These are phyloP conservation scores for Argynnis bischoffii DNA, from an alignment of 2,888 invertebrate genomes.

Conservation along the genomic window DNA sequence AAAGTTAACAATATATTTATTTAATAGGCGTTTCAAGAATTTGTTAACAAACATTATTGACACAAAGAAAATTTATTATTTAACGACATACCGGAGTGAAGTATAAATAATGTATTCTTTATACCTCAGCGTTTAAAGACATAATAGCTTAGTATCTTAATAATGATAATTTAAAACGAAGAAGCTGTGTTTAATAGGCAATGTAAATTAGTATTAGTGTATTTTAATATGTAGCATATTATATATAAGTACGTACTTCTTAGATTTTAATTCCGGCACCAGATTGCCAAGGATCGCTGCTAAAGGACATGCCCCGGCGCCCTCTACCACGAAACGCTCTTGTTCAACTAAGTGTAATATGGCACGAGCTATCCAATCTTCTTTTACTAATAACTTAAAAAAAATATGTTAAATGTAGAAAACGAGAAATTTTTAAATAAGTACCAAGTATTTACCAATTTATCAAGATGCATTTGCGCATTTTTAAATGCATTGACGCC, in stretches of 20 bases:
- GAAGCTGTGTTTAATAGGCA: no score
- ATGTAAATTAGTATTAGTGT: neutral
- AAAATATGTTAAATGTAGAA: neutral
- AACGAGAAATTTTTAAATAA: slow-evolving; percentile 13
- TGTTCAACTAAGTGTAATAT: slow-evolving; percentile 89
- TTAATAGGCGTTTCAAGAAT: no score
- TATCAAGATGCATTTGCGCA: slow-evolving; percentile 87
- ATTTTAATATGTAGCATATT: neutral
- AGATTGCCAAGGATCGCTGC: slow-evolving; percentile 91
- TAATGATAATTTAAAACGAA: no score
- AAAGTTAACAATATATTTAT: slow-evolving; percentile 17
- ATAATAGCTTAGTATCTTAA: no score
- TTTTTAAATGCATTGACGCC: slow-evolving; percentile 92
- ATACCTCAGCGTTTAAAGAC: no score
- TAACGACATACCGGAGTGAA: no score
- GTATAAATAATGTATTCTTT: no score
- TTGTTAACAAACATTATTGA: no score
- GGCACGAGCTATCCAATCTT: slow-evolving; percentile 90
- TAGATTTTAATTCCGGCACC: slow-evolving; percentile 90
- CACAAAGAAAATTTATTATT: no score
- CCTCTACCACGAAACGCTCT: slow-evolving; percentile 94
- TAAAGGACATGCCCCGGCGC: slow-evolving; percentile 92
- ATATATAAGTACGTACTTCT: slow-evolving; percentile 80
- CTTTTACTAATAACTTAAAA: slow-evolving; percentile 86
- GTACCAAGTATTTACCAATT: slow-evolving; percentile 79